Conservation (phyloP, 2,888 invertebrate species). For the Trachelus tabidus region DNA sequence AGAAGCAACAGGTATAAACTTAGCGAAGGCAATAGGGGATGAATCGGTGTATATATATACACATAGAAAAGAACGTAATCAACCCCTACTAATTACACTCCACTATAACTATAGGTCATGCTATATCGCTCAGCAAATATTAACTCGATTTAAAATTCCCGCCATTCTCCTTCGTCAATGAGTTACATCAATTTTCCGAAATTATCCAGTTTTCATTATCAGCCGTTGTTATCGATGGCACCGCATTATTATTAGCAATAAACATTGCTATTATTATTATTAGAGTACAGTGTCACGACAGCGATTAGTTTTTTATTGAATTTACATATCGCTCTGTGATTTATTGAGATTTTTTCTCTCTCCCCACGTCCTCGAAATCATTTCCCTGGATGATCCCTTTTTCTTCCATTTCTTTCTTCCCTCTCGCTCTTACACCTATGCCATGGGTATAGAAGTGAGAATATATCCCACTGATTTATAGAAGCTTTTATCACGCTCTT, state of each 20-base stretch:
- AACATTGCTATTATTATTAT: constrained; percentile 50
- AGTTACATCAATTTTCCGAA: background rate
- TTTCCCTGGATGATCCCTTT: background rate
- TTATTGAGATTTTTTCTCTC: background rate
- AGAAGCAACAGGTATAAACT: background rate
- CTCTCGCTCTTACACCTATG: background rate
- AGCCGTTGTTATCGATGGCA: background rate
- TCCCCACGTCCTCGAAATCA: background rate
- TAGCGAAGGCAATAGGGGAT: background rate
- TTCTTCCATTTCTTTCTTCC: background rate
- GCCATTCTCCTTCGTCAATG: background rate
- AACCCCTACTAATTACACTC: background rate
- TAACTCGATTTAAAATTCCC: background rate
- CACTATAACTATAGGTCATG: background rate
- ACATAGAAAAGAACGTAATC: background rate
- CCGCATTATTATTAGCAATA: constrained; percentile 47
- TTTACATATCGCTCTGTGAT: background rate
- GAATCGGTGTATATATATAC: background rate
- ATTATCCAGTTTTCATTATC: background rate
- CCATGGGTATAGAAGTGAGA: background rate
- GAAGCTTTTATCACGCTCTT: background rate
- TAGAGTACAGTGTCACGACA: constrained; percentile 33
- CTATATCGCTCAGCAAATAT: background rate
- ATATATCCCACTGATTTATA: background rate
- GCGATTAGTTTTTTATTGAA: background rate